These are phyloP conservation scores for Crossocerus cetratus DNA, from an alignment of 2,888 invertebrate genomes.

Conservation along the genomic window DNA sequence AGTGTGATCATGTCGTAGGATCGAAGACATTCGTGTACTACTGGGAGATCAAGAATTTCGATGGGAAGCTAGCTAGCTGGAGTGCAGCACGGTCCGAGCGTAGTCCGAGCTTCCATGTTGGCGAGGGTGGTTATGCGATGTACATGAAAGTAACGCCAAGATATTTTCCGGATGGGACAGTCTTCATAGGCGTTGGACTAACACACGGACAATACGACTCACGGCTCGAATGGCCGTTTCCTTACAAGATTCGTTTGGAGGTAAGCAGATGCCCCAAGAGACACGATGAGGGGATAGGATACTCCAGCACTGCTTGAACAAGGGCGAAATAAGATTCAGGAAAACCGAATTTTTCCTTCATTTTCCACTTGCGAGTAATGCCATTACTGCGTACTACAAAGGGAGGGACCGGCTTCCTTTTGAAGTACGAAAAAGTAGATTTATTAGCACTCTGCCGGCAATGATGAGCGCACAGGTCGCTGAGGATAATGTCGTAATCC, in stretches of 20 bases:
- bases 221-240: constrained; percentile 75
- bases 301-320: background rate
- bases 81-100: constrained; percentile 70
- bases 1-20: constrained; percentile 31
- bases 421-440: no score
- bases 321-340: background rate
- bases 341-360: constrained; percentile 9
- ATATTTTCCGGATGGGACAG: constrained; percentile 69
- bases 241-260: constrained; percentile 70
- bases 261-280: constrained; percentile 46
- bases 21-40: constrained; percentile 71
- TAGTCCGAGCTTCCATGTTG: constrained; percentile 74
- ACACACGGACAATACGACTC: constrained; percentile 73
- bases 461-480: no score
- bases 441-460: no score
- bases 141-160: constrained; percentile 74
- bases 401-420: no score
- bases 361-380: constrained; percentile 4
- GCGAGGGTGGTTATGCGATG: constrained; percentile 73
- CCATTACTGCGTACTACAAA: constrained; percentile 1
- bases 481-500: no score
- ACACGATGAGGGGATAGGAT: no score
- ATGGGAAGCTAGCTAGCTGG: constrained; percentile 73
- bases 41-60: constrained; percentile 73
- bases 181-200: constrained; percentile 72